Evolutionary conservation across 2,888 invertebrate genomes (phyloP).

Genomic region (Lepeophtheirus nordmannii): DNA sequence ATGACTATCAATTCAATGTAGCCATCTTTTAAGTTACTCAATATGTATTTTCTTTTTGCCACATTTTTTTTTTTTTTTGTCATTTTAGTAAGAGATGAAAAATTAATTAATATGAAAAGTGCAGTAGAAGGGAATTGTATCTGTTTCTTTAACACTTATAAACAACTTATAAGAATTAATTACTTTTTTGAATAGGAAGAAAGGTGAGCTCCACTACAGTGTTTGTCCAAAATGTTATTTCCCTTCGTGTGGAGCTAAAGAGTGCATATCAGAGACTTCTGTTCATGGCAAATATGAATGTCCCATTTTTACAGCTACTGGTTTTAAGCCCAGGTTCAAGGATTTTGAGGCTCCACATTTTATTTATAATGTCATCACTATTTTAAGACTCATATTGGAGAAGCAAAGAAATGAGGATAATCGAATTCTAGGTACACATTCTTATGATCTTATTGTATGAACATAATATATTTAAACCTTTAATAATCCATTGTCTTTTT

Average conservation of each 20-base stretch:
- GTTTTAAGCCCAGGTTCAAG: background rate
- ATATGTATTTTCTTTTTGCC: no score
- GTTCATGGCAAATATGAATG: background rate
- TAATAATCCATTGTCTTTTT: background rate
- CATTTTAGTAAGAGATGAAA: no score
- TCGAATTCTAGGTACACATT: background rate
- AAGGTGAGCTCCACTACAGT: background rate
- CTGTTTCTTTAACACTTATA: no score
- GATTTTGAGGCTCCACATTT: background rate
- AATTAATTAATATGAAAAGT: no score
- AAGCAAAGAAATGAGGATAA: background rate
- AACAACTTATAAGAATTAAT: no score
- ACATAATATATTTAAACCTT: no score
- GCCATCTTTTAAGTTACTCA: no score
- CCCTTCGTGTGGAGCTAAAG: background rate
- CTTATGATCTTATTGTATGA: background rate
- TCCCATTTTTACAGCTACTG: background rate
- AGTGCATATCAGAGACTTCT: background rate
- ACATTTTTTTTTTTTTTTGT: no score
- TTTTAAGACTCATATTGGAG: background rate
- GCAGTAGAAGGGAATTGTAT: no score
- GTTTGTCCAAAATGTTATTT: background rate
- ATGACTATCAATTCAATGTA: no score
- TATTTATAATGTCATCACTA: background rate
- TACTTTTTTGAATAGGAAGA: background rate